Conservation (phyloP, 2,888 invertebrate species). For the Agapetus fuscipes region DNA sequence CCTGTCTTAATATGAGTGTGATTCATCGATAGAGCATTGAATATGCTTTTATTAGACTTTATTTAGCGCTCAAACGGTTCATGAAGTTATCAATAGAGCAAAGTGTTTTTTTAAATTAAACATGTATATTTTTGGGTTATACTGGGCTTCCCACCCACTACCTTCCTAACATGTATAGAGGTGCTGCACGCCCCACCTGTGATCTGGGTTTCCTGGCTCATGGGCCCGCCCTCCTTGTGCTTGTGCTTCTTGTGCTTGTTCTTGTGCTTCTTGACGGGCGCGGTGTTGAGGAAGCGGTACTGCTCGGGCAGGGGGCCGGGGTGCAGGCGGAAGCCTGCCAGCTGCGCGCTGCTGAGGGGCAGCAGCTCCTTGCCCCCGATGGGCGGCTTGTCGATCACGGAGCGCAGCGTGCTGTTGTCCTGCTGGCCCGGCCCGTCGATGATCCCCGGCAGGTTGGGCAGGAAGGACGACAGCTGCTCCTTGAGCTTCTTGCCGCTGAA, state of each 20-base stretch:
- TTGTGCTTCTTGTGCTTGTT: slow-evolving; percentile 94
- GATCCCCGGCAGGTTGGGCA: slow-evolving; percentile 91
- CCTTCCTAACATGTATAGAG: too few species aligned
- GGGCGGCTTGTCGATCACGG: slow-evolving; percentile 91
- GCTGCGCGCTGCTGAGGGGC: slow-evolving; percentile 75
- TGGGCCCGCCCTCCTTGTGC: slow-evolving; percentile 77
- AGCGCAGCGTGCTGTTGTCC: slow-evolving; percentile 79
- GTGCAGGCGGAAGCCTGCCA: slow-evolving; percentile 89
- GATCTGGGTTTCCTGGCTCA: slow-evolving; percentile 64
- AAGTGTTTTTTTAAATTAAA: too few species aligned
- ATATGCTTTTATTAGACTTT: too few species aligned
- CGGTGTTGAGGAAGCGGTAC: slow-evolving; percentile 85
- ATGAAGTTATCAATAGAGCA: too few species aligned
- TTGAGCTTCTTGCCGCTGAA: slow-evolving; percentile 94
- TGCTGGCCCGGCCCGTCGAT: slow-evolving; percentile 87
- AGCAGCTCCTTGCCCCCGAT: slow-evolving; percentile 85
- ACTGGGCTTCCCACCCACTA: too few species aligned
- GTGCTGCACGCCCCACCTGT: too few species aligned
- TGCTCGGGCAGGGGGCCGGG: slow-evolving; percentile 96
- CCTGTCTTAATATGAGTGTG: too few species aligned
- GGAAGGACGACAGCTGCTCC: slow-evolving; percentile 89
- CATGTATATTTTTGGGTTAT: too few species aligned
- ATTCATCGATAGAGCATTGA: too few species aligned
- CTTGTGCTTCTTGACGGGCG: slow-evolving; percentile 88
- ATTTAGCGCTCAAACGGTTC: too few species aligned